Base-by-base conservation (phyloP, 2,113 vertebrate genomes). In the Malaclemys terrapin region DNA sequence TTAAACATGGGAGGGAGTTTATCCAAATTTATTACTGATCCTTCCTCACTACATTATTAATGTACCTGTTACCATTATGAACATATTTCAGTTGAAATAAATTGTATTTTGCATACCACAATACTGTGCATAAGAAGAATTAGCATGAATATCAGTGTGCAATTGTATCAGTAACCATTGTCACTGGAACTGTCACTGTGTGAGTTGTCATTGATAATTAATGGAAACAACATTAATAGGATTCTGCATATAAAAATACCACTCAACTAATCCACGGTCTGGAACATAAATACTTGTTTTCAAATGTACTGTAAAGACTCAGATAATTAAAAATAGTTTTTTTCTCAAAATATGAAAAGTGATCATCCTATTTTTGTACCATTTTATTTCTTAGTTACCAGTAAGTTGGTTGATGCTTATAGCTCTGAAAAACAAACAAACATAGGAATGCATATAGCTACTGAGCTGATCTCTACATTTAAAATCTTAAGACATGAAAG, bases 391-490 rank as follows among this genome's bases (percentile, higher is more conserved):
- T 92, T 42, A 16, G 54, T 86, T 94, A 72, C 35, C 56, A 88
- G 9, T 59, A 5, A 45, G 17, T 89, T 93, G 80, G 8, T 57
- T 85, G 22, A 38, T 35, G 31, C 6, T 59, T 14, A 38, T 89
- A 89, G 8, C 62, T 89, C n/a, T 8, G 49, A 85, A 47, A 10
- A 29, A 10, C 25, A 69, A 35, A 35, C 20, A 38, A 38, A 38
- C 42, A 11, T 45, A 5, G 20, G n/a, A 59, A 85, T 86, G 27
- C 13, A 11, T 80, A 1, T 54, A 2, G 82, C 50, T 4, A 38
- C 85, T 87, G 59, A 85, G 24, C 19, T 91, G 24, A 10, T 14
- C 88, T 83, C 20, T 80, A 89, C 88, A 85, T 86, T 93, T 45
- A 76, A 92, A 84, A 88, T n/a, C 29, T 62, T 29, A 89, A 35